Conservation (phyloP, 1,140 invertebrate genomes). For the Caenorhabditis elegans region WBcel235 BX284605.5:14899501-14900000, state of each 20-base stretch:
- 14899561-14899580: too few species aligned
- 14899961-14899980: background rate
- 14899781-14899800: background rate
- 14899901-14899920: background rate
- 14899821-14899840: background rate
- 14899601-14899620: too few species aligned
- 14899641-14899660: background rate
- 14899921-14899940: background rate
- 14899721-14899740: slow-evolving; percentile 19
- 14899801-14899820: too few species aligned
- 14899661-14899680: background rate
- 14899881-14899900: too few species aligned
- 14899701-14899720: slow-evolving; percentile 24
- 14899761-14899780: background rate
- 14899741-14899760: slow-evolving; percentile 1
- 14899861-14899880: background rate
- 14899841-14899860: background rate
- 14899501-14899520: too few species aligned
- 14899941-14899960: background rate
- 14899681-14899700: background rate
- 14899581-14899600: too few species aligned
- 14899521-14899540: too few species aligned
- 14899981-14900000: background rate
- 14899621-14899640: background rate
- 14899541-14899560: too few species aligned